Evolutionary conservation across 2,888 invertebrate species (phyloP), one percentile per base, ranked within the genome.

Genomic region (Drosophila histrio): DNA sequence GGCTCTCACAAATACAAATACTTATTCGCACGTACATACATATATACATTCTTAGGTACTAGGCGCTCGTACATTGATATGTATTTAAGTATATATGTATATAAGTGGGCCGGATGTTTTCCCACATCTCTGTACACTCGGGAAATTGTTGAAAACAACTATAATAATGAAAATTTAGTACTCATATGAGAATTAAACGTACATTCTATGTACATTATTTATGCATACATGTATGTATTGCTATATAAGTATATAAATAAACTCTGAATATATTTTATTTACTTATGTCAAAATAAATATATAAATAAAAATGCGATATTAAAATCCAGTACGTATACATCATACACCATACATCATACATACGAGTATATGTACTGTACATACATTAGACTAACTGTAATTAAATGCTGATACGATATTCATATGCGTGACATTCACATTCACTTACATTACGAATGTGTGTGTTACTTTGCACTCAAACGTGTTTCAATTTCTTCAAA

Each of bases 401-500:
- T 58, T 62, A 32, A 47, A 69, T 68, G 60, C 60, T 60, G 83
- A 90, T 90, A 90, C 90, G 90, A 90, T 90, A 90, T 90, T 90
- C 90, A 90, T 89, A 72, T 63, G 63, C 71, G 53, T 47, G 68
- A 77, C 66, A 73, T 57, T 50, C 56, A 58, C 57, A 59, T 65
- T 74, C 47, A 47, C 13, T 47, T 47, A 32, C 47, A 47, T n/a
- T 34, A 26, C 8, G 11, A 34, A 21, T 24, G 36, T 36, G 32
- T 43, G 36, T 61, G 57, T 62, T 66, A 76, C 72, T 68, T 61
- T 64, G 58, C 80, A 71, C 90, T 91, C 91, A 91, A 91, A 91
- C 91, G 84, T 91, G 91, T 91, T 91, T 91, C 91, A 91, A 91
- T 91, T 91, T 89, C 89, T 62, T 72, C 57, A 80, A 58, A 36